Base-by-base conservation (phyloP, 2,888 invertebrate species). In the Orchesellides sinensis region DNA sequence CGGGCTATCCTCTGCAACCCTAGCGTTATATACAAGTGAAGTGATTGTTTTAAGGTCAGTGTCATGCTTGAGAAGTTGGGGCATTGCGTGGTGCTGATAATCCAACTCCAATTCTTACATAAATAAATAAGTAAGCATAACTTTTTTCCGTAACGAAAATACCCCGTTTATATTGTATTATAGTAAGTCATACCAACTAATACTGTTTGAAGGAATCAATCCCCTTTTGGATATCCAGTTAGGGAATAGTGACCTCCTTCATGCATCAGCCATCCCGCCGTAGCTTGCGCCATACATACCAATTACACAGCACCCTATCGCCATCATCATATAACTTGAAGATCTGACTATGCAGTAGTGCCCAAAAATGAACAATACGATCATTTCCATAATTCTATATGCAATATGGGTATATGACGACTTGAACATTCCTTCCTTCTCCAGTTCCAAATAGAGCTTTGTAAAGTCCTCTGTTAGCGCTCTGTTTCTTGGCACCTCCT, bases 71-170 rank as follows among this genome's bases (percentile, higher is more conserved):
- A 85, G 21, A 61, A 85, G 74, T 40, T 88, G 88, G 8, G 88
- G 88, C 85, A 86, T 85, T 10, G 88, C 87, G 69, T 87, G 88
- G 79, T 88, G 88, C 23, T 85, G 70, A 19, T 47, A 84, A 73
- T n/a, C 88, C 88, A 35, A 85, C 73, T 1, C 86, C 83, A 63
- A 84, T 59, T 0, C 87, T 87, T 87, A 8, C 14, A 8, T 14
- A 40, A 40, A 1, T 40, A n/a, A n/a, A n/a, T n/a, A n/a, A n/a
- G n/a, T n/a, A n/a, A n/a, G n/a, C n/a, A n/a, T n/a, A n/a, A n/a
- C n/a, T n/a, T n/a, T n/a, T n/a, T n/a, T n/a, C n/a, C n/a, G n/a
- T n/a, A n/a, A n/a, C n/a, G n/a, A 40, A 14, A n/a, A n/a, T 10
- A 8, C 4, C 14, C n/a, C n/a, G n/a, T n/a, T 40, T 40, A 40